Base-by-base conservation (phyloP, 2,888 invertebrate genomes). In the Lucinisca nassula region DNA sequence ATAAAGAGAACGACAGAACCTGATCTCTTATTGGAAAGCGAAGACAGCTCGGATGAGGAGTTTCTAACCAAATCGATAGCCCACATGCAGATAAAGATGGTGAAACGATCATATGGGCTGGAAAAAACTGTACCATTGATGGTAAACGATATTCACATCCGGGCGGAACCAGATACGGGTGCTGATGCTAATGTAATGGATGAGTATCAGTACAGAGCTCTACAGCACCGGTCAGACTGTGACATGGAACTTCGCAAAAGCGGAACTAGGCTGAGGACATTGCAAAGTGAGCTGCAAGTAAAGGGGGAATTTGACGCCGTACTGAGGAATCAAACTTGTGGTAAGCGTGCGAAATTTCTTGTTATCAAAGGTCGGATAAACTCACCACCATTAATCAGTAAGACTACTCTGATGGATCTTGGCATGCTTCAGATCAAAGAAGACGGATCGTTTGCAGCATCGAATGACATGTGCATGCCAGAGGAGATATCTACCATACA, bases 111-210 rank as follows among this genome's bases (percentile, higher is more conserved):
- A 27, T 61, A 61, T 61, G 61, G 61, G 21, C 30, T 55, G n/a
- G 55, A 75, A 17, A 75, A 73, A 73, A 73, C 73, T 14, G 24
- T 73, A 12, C 73, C 73, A 32, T 8, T 75, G 37, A 40, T 49
- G n/a, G 12, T 75, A 6, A 75, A 75, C n/a, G 75, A 75, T 49
- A 24, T 76, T 10, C 45, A 49, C 30, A 49, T 76, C 14, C 76
- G 21, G 10, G 37, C 49, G 32, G 55, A 76, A 55, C 76, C 76
- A n/a, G 55, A 76, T n/a, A 51, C n/a, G 14, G 55, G 55, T 8
- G 76, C 76, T 6, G 76, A 76, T 32, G 76, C 35, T 2, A 76
- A 76, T 32, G 76, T 76, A 2, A 76, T 76, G 76, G 75, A 75
- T n/a, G 55, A 76, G 24, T 32, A 55, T 76, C 55, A 76, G 49